Conservation (phyloP, 2,113 vertebrate species). For the Acanthochromis polyacanthus region DNA sequence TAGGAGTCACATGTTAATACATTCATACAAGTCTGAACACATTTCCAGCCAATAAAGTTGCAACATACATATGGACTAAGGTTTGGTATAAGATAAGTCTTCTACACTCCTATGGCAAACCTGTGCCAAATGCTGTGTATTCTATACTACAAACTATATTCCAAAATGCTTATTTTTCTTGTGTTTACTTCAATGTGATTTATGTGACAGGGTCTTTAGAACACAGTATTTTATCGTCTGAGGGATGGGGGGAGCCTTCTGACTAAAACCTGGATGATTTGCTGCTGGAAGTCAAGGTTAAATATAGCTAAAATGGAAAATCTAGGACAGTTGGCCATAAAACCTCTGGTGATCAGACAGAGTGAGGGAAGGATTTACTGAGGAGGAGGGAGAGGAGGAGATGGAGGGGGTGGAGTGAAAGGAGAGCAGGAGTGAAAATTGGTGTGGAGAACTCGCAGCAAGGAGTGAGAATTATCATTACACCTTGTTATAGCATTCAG, state of each 20-base stretch:
- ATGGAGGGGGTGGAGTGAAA: constrained; percentile 21
- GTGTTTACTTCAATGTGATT: constrained; percentile 2
- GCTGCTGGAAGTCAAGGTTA: constrained; percentile 70
- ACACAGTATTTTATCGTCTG: neutral
- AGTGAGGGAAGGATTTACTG: constrained; percentile 56
- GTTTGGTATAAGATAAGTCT: neutral
- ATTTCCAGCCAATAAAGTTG: neutral
- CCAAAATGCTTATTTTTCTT: neutral
- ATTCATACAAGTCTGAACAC: neutral
- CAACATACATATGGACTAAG: neutral
- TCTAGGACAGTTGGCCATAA: constrained; percentile 80
- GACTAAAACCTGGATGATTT: constrained; percentile 47
- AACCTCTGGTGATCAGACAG: constrained; percentile 70
- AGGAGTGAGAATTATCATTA: constrained; percentile 5
- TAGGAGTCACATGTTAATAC: no score
- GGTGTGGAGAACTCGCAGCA: constrained; percentile 9
- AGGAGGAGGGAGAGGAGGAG: constrained; percentile 38
- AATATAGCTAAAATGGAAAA: constrained; percentile 80
- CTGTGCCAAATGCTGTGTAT: no score
- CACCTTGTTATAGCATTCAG: neutral
- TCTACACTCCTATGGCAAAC: no score
- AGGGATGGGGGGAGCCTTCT: neutral
- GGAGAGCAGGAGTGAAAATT: constrained; percentile 36
- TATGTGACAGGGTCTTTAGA: neutral
- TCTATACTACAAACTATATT: no score